Conservation (phyloP, 2,113 vertebrate genomes). For the Rhagologus leucostigma region DNA sequence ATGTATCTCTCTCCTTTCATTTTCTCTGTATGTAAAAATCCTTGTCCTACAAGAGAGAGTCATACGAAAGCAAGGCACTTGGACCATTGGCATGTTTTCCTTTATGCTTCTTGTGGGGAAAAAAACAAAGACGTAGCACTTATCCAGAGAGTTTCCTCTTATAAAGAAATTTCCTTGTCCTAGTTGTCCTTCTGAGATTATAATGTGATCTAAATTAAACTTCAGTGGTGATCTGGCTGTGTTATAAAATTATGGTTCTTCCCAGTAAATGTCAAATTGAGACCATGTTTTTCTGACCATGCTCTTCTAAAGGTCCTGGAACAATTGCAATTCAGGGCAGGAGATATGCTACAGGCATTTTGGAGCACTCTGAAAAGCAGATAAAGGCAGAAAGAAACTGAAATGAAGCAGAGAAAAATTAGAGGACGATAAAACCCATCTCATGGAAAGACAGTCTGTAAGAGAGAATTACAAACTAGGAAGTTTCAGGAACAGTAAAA, state of each 20-base stretch:
- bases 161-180: not conserved
- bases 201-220: not conserved
- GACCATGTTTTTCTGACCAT: not conserved
- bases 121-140: not conserved
- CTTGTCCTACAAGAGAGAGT: not conserved
- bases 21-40: not conserved
- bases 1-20: not conserved
- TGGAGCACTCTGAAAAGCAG: not conserved
- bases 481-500: not conserved
- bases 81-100: not conserved
- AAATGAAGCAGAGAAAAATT: not conserved
- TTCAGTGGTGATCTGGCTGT: not conserved
- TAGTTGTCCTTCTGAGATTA: not conserved
- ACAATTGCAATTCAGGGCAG: not conserved
- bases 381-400: not conserved
- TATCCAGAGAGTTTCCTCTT: not conserved
- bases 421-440: not conserved
- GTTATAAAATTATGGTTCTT: not conserved
- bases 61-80: not conserved
- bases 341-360: not conserved
- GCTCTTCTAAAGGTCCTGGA: not conserved
- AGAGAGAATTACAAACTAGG: not conserved
- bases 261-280: not conserved
- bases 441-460: not conserved
- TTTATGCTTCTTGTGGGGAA: rapidly evolving